phyloP scores from a whole-genome alignment of 1,140 invertebrate species.

The Drosophila subobscura region DNA sequence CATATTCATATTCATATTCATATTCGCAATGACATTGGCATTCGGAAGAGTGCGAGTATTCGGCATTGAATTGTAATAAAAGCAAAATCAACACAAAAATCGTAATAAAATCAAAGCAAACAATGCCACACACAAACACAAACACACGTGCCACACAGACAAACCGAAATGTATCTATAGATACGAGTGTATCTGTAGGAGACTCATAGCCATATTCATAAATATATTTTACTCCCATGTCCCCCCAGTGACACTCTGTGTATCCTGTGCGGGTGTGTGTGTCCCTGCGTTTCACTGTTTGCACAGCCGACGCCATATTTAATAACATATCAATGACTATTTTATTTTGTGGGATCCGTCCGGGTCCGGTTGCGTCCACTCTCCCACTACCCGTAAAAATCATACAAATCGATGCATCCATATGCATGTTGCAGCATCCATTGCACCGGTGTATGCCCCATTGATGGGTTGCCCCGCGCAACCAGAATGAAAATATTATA shows the following conservation, averaged over 20 bases:
- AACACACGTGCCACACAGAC: background rate
- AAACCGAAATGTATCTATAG: constrained; percentile 11
- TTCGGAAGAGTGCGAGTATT: background rate
- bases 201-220: constrained; percentile 24
- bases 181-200: background rate
- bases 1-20: constrained; percentile 53
- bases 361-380: background rate
- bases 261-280: constrained; percentile 29
- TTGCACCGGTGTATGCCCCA: too few species aligned
- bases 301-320: constrained; percentile 67
- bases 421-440: constrained; percentile 3
- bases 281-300: constrained; percentile 41
- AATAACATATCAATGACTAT: constrained; percentile 76
- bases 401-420: constrained; percentile 13
- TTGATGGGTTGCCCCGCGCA: too few species aligned
- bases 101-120: constrained; percentile 80
- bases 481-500: constrained; percentile 18
- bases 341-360: constrained; percentile 44
- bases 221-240: constrained; percentile 25
- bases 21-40: constrained; percentile 27
- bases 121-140: constrained; percentile 54
- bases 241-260: constrained; percentile 1
- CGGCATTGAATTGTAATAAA: constrained; percentile 76
- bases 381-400: background rate
- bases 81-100: constrained; percentile 81